phyloP scores from a whole-genome alignment of 2,113 vertebrate species.

The Lichenostomus cassidix region DNA sequence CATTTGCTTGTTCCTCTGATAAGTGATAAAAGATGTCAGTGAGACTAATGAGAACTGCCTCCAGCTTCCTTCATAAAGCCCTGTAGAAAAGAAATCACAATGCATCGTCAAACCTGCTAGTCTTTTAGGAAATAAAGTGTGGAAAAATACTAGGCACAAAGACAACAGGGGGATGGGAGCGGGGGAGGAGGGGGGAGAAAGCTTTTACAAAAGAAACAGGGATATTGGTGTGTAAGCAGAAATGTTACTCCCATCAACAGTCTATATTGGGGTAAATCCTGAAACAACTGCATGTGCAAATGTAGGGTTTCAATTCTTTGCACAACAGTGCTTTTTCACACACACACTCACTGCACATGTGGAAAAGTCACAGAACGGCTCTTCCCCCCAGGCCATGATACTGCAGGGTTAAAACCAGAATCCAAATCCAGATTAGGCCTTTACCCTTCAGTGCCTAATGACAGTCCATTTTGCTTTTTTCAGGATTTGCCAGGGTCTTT shows the following conservation, averaged over 20 bases:
- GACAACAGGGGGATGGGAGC: neutral
- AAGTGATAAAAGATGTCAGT: slow-evolving; percentile 80
- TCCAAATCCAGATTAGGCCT: neutral
- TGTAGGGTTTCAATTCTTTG: neutral
- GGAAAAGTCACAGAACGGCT: neutral
- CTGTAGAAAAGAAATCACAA: slow-evolving; percentile 68
- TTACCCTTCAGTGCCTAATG: neutral
- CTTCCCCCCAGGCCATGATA: neutral
- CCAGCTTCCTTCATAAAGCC: slow-evolving; percentile 69
- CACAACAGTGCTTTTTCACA: neutral
- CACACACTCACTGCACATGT: neutral
- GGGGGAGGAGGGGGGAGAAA: accelerated
- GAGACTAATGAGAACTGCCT: slow-evolving; percentile 75
- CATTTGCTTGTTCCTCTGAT: slow-evolving; percentile 81
- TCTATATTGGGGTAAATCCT: neutral
- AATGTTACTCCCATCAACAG: neutral
- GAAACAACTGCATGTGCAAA: neutral
- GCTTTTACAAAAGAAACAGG: slow-evolving; percentile 25
- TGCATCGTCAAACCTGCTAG: slow-evolving; percentile 57
- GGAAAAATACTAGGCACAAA: slow-evolving; percentile 49
- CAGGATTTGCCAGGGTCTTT: neutral
- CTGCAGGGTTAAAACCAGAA: neutral
- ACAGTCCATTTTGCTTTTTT: neutral
- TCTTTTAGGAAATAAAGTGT: slow-evolving; percentile 61
- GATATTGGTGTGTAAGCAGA: neutral